A percentile compares a stretch with the other conserved stretches of the same genome.
phyloP scores from a whole-genome alignment of 2,888 invertebrate genomes.

The Sarcophaga rosellei region DNA sequence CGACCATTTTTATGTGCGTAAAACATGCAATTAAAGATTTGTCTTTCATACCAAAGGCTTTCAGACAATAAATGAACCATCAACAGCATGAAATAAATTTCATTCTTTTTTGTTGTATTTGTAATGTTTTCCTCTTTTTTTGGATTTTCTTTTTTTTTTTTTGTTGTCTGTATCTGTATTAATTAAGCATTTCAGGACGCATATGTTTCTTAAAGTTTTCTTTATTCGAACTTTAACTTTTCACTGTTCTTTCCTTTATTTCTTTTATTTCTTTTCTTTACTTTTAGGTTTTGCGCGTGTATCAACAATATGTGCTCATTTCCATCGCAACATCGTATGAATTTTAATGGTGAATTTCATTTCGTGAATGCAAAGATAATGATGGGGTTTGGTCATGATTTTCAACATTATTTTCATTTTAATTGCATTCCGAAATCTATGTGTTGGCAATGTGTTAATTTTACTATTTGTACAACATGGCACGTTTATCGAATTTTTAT shows the following conservation, averaged over 20 bases:
- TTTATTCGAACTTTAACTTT: constrained; percentile 32
- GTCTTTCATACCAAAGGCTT: background rate
- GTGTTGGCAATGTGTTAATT: constrained; percentile 55
- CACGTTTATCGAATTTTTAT: constrained; percentile 44
- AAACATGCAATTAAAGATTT: constrained; percentile 64
- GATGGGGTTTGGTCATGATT: constrained; percentile 39
- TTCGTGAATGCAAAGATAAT: constrained; percentile 21
- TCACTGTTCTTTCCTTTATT: constrained; percentile 9
- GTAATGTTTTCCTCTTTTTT: constrained; percentile 3
- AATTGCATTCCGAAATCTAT: constrained; percentile 66
- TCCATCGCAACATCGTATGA: constrained; percentile 72
- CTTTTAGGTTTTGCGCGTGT: background rate
- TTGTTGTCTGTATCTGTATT: constrained; percentile 69
- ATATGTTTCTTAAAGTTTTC: constrained; percentile 58
- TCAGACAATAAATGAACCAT: constrained; percentile 64
- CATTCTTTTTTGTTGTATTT: constrained; percentile 67
- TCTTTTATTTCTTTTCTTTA: background rate
- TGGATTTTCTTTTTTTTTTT: background rate
- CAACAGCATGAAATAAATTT: constrained; percentile 70
- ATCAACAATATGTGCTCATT: background rate
- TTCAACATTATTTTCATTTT: constrained; percentile 65
- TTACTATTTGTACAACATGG: constrained; percentile 37
- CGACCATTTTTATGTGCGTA: constrained; percentile 51
- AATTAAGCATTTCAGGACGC: constrained; percentile 72
- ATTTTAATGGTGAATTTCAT: constrained; percentile 74